Conservation (phyloP, 2,113 vertebrate genomes). For the Corythoichthys haematopterus region DNA sequence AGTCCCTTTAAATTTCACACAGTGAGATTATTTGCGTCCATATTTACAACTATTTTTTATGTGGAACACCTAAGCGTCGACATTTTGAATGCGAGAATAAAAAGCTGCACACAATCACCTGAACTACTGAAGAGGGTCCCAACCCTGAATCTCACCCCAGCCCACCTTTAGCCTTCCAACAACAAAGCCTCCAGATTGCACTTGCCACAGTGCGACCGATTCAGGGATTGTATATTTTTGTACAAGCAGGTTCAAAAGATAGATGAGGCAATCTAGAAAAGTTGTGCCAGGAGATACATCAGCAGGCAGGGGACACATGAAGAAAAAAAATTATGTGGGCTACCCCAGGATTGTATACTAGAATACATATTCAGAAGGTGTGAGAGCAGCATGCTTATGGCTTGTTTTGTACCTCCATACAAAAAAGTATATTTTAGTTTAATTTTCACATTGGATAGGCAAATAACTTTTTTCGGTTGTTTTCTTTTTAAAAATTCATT, state of each 20-base stretch:
- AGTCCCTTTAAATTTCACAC: neutral
- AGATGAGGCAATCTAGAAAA: slow-evolving; percentile 76
- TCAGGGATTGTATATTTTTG: slow-evolving; percentile 65
- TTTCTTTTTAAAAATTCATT: too few relatives aligned
- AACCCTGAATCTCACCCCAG: neutral
- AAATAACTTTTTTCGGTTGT: too few relatives aligned
- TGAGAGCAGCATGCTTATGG: slow-evolving; percentile 11
- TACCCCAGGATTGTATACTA: slow-evolving; percentile 65
- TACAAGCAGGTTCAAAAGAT: slow-evolving; percentile 66
- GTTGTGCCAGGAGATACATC: slow-evolving; percentile 74
- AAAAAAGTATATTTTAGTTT: too few relatives aligned
- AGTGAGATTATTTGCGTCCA: neutral
- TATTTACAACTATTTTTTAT: neutral
- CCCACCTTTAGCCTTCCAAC: neutral
- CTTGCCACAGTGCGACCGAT: slow-evolving; percentile 55
- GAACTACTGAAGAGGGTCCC: slow-evolving; percentile 34
- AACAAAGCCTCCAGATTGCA: slow-evolving; percentile 59
- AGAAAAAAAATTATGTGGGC: slow-evolving; percentile 24
- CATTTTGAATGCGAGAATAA: neutral
- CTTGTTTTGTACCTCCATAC: neutral
- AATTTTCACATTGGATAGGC: too few relatives aligned
- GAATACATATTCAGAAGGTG: slow-evolving; percentile 70
- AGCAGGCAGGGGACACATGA: slow-evolving; percentile 65
- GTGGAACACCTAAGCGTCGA: neutral
- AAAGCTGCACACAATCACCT: neutral